Evolutionary conservation across 2,113 vertebrate species (phyloP), one percentile per base, ranked within the genome.

Genomic region (Apteryx owenii): DNA sequence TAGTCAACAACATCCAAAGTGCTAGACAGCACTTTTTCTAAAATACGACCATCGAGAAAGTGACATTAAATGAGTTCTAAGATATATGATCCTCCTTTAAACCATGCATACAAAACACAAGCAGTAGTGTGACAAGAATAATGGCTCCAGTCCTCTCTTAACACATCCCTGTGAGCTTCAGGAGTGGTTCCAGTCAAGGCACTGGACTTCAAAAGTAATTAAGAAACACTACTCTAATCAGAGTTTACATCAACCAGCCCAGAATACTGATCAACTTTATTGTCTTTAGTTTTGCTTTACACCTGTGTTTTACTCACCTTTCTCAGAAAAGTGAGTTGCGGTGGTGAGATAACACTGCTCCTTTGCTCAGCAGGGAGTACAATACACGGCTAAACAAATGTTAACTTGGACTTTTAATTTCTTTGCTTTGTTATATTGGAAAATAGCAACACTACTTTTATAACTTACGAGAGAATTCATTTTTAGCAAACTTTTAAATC

Each of bases 21-120:
- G 93, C 93, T 58, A 93, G 76, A 44, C 53, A 90, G 95, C 79
- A 93, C 75, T 94, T 96, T 77, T 42, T 44, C 88, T 94, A 91
- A 96, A 96, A 95, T 85, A 96, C 0, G 3, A 81, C 85, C 96
- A 94, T 81, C 75, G 62, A 68, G 71, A 62, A 90, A 96, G 88
- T 78, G 90, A 93, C 95, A 90, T 71, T 81, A 80, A 90, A 81
- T 31, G 92, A 97, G 95, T 85, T 86, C 68, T 38, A 51, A 91
- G 93, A 97, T 93, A n/a, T 75, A 96, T 18, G 91, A 61, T 51
- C 66, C 89, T 90, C 64, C 60, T 94, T 38, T 61, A 78, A 94
- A 64, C 62, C 29, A 33, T n/a, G 88, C 88, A 94, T 72, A 95
- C 79, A 86, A 75, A 95, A 88, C 76, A 56, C 53, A 85, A 0